Base-by-base conservation (phyloP, 2,888 invertebrate genomes). In the Geotrupes spiniger region DNA sequence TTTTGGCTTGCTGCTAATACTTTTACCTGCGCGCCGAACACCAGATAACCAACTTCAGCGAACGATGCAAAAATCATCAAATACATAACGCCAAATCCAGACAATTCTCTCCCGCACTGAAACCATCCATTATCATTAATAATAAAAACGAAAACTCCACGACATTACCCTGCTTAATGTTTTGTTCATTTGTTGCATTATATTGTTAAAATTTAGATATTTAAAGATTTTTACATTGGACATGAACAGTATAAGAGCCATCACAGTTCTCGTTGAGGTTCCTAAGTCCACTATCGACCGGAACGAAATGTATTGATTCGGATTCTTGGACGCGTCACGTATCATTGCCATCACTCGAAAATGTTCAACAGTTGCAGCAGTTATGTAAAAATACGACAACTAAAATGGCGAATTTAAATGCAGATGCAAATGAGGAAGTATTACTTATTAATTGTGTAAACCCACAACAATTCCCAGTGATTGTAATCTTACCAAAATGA, bases 221-320 rank as follows among this genome's bases (percentile, higher is more conserved):
- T 89, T 88, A 70, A 89, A 87, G 36, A 87, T 74, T 75, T 88
- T 87, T 40, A 88, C 77, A 81, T 85, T 88, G 0, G 83, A 53
- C 26, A 58, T 49, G 33, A 59, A 59, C 11, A 50, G 14, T n/a
- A 39, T 36, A 4, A 42, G 29, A 1, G 50, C 46, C 14, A 28
- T 27, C 25, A 27, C 14, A 21, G 46, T 50, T 16, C 42, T 42
- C n/a, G 38, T 31, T 26, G 36, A 10, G 2, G 42, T 21, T 16
- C 46, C 46, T 6, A 14, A 25, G 16, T 14, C 3, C n/a, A 29
- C 45, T 8, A 42, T 28, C 15, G 15, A 12, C 9, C 25, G 38
- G 29, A 50, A 46, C 1, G 15, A 27, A 12, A 31, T 16, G 14
- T 50, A 42, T 14, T 17, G 15, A 10, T 33, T n/a, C 8, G 14